These are phyloP conservation scores for Rosalia funebris DNA, from an alignment of 2,888 invertebrate species.

Conservation along the genomic window DNA sequence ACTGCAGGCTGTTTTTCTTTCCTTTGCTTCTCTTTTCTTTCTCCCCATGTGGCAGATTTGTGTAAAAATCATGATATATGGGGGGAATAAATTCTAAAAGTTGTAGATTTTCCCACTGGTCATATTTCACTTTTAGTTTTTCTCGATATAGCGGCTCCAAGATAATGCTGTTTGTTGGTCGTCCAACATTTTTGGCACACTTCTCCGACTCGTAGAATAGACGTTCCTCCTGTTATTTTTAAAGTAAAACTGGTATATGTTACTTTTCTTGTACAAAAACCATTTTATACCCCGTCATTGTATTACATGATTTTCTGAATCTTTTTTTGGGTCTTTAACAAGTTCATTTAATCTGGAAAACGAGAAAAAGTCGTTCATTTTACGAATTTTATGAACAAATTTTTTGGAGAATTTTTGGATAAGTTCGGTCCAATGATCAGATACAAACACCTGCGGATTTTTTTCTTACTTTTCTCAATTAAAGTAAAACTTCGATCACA, in stretches of 20 bases:
- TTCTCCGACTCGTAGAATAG: too few relatives aligned
- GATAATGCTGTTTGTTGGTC: slow-evolving; percentile 5
- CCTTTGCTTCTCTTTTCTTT: too few relatives aligned
- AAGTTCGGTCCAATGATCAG: slow-evolving; percentile 5
- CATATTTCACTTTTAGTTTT: not conserved
- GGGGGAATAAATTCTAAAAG: slow-evolving; percentile 4
- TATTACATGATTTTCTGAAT: slow-evolving; percentile 2
- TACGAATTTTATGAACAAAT: not conserved
- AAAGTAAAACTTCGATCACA: slow-evolving; percentile 5
- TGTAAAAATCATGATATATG: too few relatives aligned
- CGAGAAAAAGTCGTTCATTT: slow-evolving; percentile 10
- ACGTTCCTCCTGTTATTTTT: slow-evolving; percentile 3
- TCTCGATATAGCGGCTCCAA: slow-evolving; percentile 7
- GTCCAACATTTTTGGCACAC: slow-evolving; percentile 6
- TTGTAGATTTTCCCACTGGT: too few relatives aligned
- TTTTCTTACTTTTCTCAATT: slow-evolving; percentile 5
- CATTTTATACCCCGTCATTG: slow-evolving; percentile 6
- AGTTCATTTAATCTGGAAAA: slow-evolving; percentile 8
- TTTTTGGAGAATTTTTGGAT: not conserved
- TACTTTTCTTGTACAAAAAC: slow-evolving; percentile 1
- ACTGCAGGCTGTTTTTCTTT: too few relatives aligned
- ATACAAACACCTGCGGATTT: slow-evolving; percentile 7
- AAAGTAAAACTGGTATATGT: slow-evolving; percentile 8
- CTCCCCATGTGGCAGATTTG: too few relatives aligned
- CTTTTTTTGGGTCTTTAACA: slow-evolving; percentile 7